These are phyloP conservation scores for Agelas oroides DNA, from an alignment of 37 sponge, comb jelly and placozoan genomes.

Conservation along the genomic window DNA sequence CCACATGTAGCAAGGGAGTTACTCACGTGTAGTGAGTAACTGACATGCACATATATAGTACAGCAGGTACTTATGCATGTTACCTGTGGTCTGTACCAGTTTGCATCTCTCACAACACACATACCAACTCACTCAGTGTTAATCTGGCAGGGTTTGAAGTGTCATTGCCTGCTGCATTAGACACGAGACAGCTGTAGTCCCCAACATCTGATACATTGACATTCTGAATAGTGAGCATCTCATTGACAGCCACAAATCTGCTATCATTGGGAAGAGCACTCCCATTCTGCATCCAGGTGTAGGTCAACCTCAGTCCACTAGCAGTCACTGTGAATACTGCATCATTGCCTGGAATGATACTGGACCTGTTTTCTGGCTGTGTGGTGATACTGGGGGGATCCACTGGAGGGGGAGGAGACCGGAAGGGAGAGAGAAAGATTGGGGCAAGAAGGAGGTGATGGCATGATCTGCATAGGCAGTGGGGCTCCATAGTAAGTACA, in stretches of 20 bases:
- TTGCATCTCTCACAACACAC: no score
- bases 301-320: background rate
- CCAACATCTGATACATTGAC: conserved; percentile 8
- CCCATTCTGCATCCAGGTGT: conserved; percentile 15
- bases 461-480: no score
- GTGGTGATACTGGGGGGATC: conserved; percentile 17
- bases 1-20: no score
- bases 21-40: no score
- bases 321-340: background rate
- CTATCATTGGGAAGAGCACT: background rate
- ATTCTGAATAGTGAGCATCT: background rate
- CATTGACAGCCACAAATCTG: background rate
- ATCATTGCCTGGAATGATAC: background rate
- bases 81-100: no score
- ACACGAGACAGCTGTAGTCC: conserved; percentile 1
- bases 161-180: background rate
- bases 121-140: conserved; percentile 4
- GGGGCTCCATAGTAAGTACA: no score
- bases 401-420: background rate
- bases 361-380: background rate
- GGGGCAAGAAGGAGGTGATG: no score
- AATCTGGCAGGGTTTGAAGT: background rate
- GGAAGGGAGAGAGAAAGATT: background rate
- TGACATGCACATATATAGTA: no score
- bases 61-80: no score